phyloP scores from a whole-genome alignment of 2,888 invertebrate species.

The Lithophane socia region DNA sequence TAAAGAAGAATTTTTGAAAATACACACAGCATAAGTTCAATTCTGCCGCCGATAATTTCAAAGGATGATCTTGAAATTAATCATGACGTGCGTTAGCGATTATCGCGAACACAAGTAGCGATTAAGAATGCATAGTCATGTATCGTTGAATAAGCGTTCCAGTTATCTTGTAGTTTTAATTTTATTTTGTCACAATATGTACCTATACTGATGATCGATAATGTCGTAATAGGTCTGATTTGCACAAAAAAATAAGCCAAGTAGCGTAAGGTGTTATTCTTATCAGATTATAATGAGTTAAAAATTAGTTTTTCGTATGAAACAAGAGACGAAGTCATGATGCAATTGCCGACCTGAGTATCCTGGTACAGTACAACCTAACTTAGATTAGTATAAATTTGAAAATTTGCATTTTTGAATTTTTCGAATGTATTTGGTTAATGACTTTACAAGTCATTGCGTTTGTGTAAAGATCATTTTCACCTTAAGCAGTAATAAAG shows the following conservation, averaged over 20 bases:
- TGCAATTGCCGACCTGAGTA: background rate
- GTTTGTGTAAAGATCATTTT: no score
- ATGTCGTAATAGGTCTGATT: background rate
- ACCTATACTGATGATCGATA: constrained; percentile 4
- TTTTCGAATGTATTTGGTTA: no score
- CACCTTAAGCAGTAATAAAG: no score
- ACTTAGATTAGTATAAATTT: no score
- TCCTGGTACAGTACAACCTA: background rate
- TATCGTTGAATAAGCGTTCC: background rate
- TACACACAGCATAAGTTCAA: background rate
- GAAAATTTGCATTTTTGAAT: no score
- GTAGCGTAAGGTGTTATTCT: background rate
- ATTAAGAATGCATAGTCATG: constrained; percentile 5
- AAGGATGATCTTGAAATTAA: background rate
- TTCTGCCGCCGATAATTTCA: background rate
- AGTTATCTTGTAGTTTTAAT: constrained; percentile 2
- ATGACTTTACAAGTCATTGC: no score
- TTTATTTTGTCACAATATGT: constrained; percentile 19
- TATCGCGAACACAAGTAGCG: background rate
- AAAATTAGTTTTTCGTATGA: background rate
- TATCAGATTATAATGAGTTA: background rate
- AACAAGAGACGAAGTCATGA: background rate
- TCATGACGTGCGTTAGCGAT: constrained; percentile 3
- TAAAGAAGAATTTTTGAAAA: background rate
- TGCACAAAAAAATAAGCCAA: background rate